Evolutionary conservation across 2,888 invertebrate genomes (phyloP), one percentile per base, ranked within the genome.

Genomic region (Proisotoma minuta): DNA sequence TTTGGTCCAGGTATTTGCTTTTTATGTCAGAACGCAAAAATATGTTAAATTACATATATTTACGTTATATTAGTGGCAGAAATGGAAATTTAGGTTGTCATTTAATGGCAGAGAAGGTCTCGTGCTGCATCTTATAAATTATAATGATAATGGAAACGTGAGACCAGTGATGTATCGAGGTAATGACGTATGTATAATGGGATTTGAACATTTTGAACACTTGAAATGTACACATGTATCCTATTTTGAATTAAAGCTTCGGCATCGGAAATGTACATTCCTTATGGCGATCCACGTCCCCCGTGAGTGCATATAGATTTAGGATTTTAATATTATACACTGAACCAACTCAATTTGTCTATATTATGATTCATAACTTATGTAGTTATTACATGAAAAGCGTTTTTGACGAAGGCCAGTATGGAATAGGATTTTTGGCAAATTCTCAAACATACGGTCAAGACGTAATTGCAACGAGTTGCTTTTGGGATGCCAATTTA

Each of bases 271-370:
- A 57, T 53, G 39, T 61, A 62, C n/a, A 57, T 64, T 26, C 67
- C 67, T 3, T 67, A 67, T 18, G 67, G 60, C 1, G 63, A 63
- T 49, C 40, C 67, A 2, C 12, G 63, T n/a, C 48, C 57, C n/a
- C 67, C 67, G 0, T 66, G 34, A 27, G 63, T 63, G 3, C 49
- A 60, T 5, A 59, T n/a, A n/a, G n/a, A n/a, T n/a, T n/a, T n/a
- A n/a, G n/a, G n/a, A n/a, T n/a, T n/a, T n/a, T n/a, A n/a, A n/a
- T n/a, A n/a, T n/a, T n/a, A n/a, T n/a, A n/a, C n/a, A n/a, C n/a
- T n/a, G n/a, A n/a, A n/a, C n/a, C n/a, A n/a, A n/a, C n/a, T n/a
- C n/a, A n/a, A n/a, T n/a, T n/a, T n/a, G n/a, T n/a, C n/a, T n/a
- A n/a, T n/a, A n/a, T n/a, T n/a, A n/a, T n/a, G n/a, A 10, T 34